These are phyloP conservation scores for Prietella phreatophila DNA, from an alignment of 2,113 vertebrate species.

Conservation along the genomic window DNA sequence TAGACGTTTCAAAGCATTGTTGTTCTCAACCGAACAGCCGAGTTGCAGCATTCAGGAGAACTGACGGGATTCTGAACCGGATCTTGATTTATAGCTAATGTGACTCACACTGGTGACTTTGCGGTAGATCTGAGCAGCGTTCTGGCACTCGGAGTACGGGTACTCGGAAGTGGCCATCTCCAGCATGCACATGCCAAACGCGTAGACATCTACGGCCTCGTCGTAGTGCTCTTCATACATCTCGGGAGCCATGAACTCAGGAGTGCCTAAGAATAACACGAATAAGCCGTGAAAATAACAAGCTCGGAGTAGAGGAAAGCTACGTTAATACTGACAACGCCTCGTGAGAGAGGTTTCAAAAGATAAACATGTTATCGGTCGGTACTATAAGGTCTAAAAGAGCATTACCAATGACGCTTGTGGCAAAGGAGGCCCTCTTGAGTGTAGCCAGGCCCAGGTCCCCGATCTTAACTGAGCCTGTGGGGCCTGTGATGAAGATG, in stretches of 20 bases:
- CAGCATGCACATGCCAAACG: constrained; percentile 99
- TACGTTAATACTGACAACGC: not conserved
- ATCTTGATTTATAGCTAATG: not conserved
- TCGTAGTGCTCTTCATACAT: constrained; percentile 99
- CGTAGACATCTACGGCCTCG: constrained; percentile 93
- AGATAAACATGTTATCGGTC: not conserved
- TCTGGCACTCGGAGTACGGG: constrained; percentile 98
- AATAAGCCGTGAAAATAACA: not conserved
- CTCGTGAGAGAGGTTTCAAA: not conserved
- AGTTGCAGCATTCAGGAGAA: not conserved
- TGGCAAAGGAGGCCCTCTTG: constrained; percentile 95
- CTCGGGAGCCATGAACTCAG: constrained; percentile 98
- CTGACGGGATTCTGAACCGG: not conserved
- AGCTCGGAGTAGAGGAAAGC: not conserved
- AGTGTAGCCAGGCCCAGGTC: constrained; percentile 94
- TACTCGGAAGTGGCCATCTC: constrained; percentile 99
- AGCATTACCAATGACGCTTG: constrained; percentile 91
- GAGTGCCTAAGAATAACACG: constrained; percentile 78
- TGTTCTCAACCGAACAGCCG: not conserved
- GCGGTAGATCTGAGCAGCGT: constrained; percentile 97
- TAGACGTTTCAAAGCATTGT: constrained; percentile 15
- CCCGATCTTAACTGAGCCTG: constrained; percentile 97
- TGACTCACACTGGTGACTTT: constrained; percentile 98
- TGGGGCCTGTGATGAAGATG: constrained; percentile 98
- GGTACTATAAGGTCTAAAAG: not conserved